These are phyloP conservation scores for Rhyacophila brunnea DNA, from an alignment of 1,140 invertebrate species.

Conservation along the genomic window DNA sequence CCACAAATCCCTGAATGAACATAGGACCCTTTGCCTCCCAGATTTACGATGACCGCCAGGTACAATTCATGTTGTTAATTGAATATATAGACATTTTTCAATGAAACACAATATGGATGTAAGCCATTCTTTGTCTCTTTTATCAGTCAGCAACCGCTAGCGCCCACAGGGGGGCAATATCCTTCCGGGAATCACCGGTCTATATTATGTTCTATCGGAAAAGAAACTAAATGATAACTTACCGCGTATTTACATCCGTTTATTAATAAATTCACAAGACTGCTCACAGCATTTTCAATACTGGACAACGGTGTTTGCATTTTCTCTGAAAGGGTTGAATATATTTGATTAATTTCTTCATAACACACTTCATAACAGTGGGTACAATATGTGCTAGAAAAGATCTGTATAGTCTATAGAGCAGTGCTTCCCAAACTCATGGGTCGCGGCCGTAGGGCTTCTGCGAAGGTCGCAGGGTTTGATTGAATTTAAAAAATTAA, in stretches of 20 bases:
- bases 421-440: not conserved
- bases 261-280: slow-evolving; percentile 54
- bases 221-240: too few species aligned
- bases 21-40: too few species aligned
- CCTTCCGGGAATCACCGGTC: too few species aligned
- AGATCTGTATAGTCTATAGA: not conserved
- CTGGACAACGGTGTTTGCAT: slow-evolving; percentile 47
- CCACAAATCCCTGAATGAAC: too few species aligned
- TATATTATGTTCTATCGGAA: too few species aligned
- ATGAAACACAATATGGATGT: too few species aligned
- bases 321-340: slow-evolving; percentile 46
- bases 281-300: slow-evolving; percentile 55
- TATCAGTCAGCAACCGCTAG: not conserved
- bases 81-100: too few species aligned
- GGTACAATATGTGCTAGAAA: not conserved
- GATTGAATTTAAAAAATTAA: not conserved
- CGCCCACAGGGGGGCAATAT: too few species aligned
- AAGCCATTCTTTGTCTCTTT: not conserved
- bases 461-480: not conserved
- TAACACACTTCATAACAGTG: not conserved
- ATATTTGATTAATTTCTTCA: not conserved
- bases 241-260: slow-evolving; percentile 57
- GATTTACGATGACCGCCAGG: too few species aligned
- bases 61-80: too few species aligned
- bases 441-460: not conserved